These are phyloP conservation scores for Ictalurus punctatus DNA, from an alignment of 2,113 vertebrate species.

Conservation along the genomic window DNA sequence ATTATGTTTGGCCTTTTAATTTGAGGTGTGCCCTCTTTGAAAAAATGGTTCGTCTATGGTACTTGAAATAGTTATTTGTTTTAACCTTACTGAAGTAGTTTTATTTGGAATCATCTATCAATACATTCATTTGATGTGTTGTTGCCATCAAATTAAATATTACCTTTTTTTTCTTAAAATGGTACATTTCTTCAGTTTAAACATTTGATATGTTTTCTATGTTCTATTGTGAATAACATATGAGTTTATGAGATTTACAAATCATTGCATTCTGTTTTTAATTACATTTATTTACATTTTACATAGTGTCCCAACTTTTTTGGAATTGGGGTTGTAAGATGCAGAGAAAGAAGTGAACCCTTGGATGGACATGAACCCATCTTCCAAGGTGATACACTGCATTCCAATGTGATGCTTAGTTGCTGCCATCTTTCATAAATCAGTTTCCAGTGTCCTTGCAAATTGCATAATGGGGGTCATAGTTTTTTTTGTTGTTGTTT, in stretches of 20 bases:
- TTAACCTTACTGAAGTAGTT: background rate
- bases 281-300: no score
- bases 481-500: background rate
- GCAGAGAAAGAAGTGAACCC: background rate
- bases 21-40: background rate
- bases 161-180: no score
- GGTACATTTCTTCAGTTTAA: no score
- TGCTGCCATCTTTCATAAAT: background rate
- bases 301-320: no score
- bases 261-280: no score
- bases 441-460: background rate
- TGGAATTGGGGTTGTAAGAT: background rate
- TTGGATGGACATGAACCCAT: background rate
- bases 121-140: no score
- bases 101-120: background rate
- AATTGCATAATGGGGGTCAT: background rate
- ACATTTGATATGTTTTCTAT: no score
- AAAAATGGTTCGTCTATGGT: background rate
- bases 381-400: background rate
- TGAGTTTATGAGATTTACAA: no score
- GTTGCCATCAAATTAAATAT: no score
- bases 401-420: background rate
- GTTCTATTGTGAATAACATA: no score
- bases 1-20: background rate
- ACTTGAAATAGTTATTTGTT: background rate